Evolutionary conservation across 1,140 invertebrate genomes (phyloP), one percentile per base, ranked within the genome.

Genomic region (Gonatopus flavifemur): DNA sequence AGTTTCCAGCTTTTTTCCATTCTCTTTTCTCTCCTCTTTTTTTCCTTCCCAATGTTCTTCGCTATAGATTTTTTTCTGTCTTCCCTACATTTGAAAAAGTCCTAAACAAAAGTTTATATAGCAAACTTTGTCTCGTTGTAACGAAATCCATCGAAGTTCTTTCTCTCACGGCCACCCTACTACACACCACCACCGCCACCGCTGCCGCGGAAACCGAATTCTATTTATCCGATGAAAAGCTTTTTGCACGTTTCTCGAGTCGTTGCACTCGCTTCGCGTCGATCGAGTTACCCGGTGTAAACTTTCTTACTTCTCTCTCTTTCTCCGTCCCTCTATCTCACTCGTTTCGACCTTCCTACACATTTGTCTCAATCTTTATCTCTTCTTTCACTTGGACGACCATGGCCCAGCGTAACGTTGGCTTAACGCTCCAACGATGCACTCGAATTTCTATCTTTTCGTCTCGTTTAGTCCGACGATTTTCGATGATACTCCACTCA

Each of bases 371-470:
- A 39, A 37, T 46, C 45, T 59, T 59, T 57, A 59, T 57, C 57
- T 53, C 6, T 19, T 16, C 20, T 59, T 58, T 58, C 50, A 42
- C 44, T 54, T 54, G 33, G 50, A 20, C 41, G 41, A 42, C 37
- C 50, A 54, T 42, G 4, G n/a, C 21, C 20, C 22, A 32, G 24
- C 18, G 15, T 7, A 28, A 20, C 45, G 33, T 44, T 22, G 40
- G 35, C 49, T 47, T 31, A 50, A 49, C 55, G 44, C 30, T 45
- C 44, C 28, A 24, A 57, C 57, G 55, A 57, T n/a, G n/a, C 49
- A 57, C 40, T 48, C 40, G 39, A 53, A 39, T 57, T 53, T 57
- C 49, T 35, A 49, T 52, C 55, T 49, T 57, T 59, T 52, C 49
- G 49, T 44, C 32, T 38, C 57, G 49, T 53, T 59, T 59, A 57